Base-by-base conservation (phyloP, 2,113 vertebrate species). In the Taxidea taxus region DNA sequence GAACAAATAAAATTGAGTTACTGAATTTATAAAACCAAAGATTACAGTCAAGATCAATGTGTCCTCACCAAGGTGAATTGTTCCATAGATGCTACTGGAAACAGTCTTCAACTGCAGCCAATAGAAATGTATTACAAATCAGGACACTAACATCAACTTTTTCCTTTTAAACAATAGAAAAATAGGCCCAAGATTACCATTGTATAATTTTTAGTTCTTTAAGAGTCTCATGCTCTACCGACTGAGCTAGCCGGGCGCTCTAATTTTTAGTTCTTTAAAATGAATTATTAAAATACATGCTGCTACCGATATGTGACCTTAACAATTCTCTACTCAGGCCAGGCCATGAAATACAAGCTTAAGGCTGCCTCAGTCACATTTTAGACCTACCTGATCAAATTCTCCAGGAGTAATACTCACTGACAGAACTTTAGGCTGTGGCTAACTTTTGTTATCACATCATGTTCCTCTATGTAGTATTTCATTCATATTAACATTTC, bases 181-280 rank as follows among this genome's bases (percentile, higher is more conserved):
- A 97, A 80, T 81, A 15, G 20, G 29, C 34, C 70, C 23, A 60
- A 95, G 9, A 87, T 95, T 90, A 95, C 91, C 97, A 87, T 68
- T 2, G 23, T 90, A 90, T 87, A 77, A 77, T 49, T n/a, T 94
- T 93, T 62, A 68, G n/a, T n/a, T n/a, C n/a, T 44, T 99, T 99
- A 99, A 99, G 99, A 99, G 99, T 99, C 99, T 99, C 99, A 99
- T 99, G 99, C 99, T 99, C 99, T 99, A 99, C 99, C 99, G 99
- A 99, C 99, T 99, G 99, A 99, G 99, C 99, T 99, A 99, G 99
- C 99, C 99, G 98, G 99, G 99, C 98, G n/a, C n/a, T n/a, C n/a
- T 87, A 77, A 77, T 49, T n/a, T 94, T 93, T 62, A 68, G 18
- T 92, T 95, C 47, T 92, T 97, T 20, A 84, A 91, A 96, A 95